Evolutionary conservation across 2,113 vertebrate genomes (phyloP), one percentile per base, ranked within the genome.

Genomic region (Eidolon helvum): DNA sequence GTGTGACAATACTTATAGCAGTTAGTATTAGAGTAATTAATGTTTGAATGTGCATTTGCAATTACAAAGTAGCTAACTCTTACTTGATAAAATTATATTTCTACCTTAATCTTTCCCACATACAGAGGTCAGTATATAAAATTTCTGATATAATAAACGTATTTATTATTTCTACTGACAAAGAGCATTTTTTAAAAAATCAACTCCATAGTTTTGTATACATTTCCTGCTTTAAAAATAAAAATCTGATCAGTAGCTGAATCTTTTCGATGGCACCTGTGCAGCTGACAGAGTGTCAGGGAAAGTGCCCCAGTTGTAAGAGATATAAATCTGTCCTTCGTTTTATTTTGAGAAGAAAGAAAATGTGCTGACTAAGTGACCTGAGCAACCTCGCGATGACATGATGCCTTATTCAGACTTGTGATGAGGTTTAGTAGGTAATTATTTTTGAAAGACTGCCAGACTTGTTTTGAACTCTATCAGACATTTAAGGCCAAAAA

Each of bases 381-480:
- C 91, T 50, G 21, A 38, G 15, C 21, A 72, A 82, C 40, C 55
- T 87, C 28, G 0, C 33, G 33, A 26, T 75, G 75, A 77, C 57
- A 40, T 2, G 10, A 45, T 24, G 33, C 16, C 80, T 75, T 50
- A 22, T 50, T 61, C 68, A 85, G 59, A 71, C 4, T 5, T 69
- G 7, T 68, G 57, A 69, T 30, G 40, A 69, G 16, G 79, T 94
- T 66, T 93, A 72, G 43, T 88, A 74, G 66, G 68, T 74, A 92
- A 97, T 95, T 83, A 72, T 59, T 93, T 88, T 84, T 35, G 43
- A 95, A 86, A 90, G 61, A 68, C 65, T 87, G 66, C 48, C 80
- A 97, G 72, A 38, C n/a, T 45, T 16, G 55, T 66, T 82, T 91
- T 93, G 77, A 93, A 68, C 48, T n/a, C 24, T 77, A 19, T 74